Evolutionary conservation across 2,797 vertebrate species (phyloP).

Genomic region (Acipenser transmontanus): DNA sequence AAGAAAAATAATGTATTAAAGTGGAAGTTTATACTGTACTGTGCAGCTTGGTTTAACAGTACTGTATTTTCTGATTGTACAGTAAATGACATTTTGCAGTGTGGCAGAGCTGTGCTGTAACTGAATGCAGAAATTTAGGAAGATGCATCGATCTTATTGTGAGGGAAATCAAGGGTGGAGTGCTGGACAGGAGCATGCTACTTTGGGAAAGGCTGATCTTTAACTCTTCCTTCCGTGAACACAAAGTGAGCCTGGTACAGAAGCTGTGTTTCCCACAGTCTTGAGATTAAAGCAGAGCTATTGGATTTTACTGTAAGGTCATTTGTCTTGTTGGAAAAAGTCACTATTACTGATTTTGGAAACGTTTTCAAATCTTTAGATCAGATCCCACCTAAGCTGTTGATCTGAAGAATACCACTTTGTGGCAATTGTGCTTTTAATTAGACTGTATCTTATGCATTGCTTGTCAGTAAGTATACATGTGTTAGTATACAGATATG

Average conservation of each 20-base stretch:
- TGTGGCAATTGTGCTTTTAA: too few relatives aligned
- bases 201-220: conserved; percentile 12
- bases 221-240: background rate
- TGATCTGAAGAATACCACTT: too few relatives aligned
- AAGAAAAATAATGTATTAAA: too few relatives aligned
- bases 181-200: background rate
- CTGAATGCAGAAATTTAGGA: conserved; percentile 41
- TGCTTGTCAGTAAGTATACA: too few relatives aligned
- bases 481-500: too few relatives aligned
- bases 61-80: too few relatives aligned
- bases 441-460: too few relatives aligned
- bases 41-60: too few relatives aligned
- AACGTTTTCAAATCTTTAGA: too few relatives aligned
- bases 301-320: background rate
- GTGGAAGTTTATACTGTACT: too few relatives aligned
- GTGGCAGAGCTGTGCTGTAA: conserved; percentile 34
- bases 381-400: too few relatives aligned
- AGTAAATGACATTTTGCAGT: background rate
- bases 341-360: background rate
- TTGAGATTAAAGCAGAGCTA: background rate
- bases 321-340: background rate
- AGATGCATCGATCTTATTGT: conserved; percentile 47
- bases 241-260: background rate
- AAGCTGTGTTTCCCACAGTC: background rate
- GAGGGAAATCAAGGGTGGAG: conserved; percentile 40